These are phyloP conservation scores for Sylvietta virens DNA, from an alignment of 2,113 vertebrate species.

Conservation along the genomic window DNA sequence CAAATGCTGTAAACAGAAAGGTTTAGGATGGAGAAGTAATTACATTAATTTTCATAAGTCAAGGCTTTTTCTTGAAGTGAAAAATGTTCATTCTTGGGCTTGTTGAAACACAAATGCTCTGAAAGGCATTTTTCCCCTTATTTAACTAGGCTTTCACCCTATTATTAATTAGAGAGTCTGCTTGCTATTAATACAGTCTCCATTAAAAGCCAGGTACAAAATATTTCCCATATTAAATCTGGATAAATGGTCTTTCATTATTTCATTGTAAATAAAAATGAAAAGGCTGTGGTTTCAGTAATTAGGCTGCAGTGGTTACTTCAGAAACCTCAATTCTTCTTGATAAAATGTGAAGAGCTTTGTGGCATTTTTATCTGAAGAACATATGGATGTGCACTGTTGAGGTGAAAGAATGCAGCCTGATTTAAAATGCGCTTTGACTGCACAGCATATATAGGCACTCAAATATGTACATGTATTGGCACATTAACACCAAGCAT, in stretches of 20 bases:
- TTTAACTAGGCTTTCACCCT: not conserved
- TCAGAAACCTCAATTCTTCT: not conserved
- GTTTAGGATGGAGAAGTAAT: not conserved
- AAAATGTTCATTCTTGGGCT: not conserved
- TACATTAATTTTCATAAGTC: not conserved
- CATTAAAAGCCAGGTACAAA: not conserved
- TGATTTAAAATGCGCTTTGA: not conserved
- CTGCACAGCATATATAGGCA: not conserved
- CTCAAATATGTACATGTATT: not conserved
- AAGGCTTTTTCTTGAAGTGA: not conserved
- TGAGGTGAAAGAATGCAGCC: not conserved
- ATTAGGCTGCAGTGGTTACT: not conserved
- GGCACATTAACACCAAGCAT: not conserved
- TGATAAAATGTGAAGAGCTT: not conserved
- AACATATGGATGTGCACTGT: not conserved
- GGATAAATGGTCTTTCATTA: not conserved
- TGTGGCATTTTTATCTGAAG: not conserved
- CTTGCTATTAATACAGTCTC: not conserved
- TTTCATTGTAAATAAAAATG: not conserved
- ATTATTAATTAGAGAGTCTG: not conserved
- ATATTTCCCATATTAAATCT: not conserved
- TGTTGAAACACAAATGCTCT: not conserved
- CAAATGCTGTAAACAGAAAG: not conserved
- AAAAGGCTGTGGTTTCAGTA: not conserved
- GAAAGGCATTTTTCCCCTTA: not conserved